Percentiles rank a stretch among this genome's conserved stretches.
phyloP scores from a whole-genome alignment of 2,797 vertebrate species.

The Synanceia verrucosa region DNA sequence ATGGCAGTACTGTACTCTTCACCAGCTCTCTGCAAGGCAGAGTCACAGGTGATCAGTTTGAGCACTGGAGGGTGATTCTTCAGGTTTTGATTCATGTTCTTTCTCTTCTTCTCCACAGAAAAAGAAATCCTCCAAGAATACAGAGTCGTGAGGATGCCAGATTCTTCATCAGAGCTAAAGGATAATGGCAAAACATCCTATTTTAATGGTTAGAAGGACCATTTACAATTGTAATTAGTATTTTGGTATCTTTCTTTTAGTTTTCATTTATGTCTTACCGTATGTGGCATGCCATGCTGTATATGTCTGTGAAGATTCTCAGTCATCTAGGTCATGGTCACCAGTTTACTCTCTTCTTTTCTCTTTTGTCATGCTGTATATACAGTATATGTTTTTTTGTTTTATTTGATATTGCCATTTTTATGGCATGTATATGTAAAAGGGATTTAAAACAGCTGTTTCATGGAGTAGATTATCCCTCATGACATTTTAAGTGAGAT shows the following conservation, averaged over 20 bases:
- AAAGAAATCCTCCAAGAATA: conserved; percentile 57
- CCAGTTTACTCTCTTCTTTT: no score
- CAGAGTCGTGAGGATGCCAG: conserved; percentile 20
- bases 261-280: background rate
- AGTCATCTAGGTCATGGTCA: no score
- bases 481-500: background rate
- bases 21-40: background rate
- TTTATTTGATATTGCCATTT: conserved; percentile 12
- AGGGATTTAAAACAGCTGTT: background rate
- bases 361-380: no score
- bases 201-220: background rate
- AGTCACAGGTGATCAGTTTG: background rate
- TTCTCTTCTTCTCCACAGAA: conserved; percentile 57
- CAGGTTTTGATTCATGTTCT: background rate
- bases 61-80: background rate
- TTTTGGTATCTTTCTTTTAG: conserved; percentile 20
- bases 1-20: background rate
- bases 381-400: no score
- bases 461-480: background rate
- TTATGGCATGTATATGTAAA: background rate
- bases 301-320: no score
- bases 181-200: background rate
- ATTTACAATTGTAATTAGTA: conserved; percentile 24
- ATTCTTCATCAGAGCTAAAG: background rate
- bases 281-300: background rate